Conservation (phyloP, 2,888 invertebrate genomes). For the Macaria notata region DNA sequence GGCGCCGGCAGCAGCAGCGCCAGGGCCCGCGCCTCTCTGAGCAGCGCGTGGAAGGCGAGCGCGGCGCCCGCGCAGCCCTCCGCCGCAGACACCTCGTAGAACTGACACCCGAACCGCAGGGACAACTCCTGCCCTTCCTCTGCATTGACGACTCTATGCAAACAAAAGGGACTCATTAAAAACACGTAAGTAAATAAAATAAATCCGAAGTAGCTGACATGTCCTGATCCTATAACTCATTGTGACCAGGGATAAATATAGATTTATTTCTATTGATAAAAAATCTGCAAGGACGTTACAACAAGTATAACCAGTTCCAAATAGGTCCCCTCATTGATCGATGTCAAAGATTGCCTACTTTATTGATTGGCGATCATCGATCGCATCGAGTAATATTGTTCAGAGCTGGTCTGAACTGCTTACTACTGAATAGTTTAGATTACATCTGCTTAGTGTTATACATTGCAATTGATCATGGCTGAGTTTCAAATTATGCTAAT, state of each 20-base stretch:
- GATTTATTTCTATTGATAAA: no score
- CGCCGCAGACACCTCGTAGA: conserved; percentile 92
- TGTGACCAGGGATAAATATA: no score
- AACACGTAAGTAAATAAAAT: no score
- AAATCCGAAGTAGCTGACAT: no score
- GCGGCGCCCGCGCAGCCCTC: conserved; percentile 92
- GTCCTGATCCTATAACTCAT: no score
- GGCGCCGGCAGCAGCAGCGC: conserved; percentile 87
- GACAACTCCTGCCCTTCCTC: conserved; percentile 91
- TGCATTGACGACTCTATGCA: conserved; percentile 86
- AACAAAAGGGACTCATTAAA: neutral
- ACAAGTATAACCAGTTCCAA: conserved; percentile 5
- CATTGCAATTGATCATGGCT: no score
- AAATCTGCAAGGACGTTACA: neutral
- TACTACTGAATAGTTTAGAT: no score
- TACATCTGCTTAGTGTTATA: no score
- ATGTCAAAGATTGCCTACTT: neutral
- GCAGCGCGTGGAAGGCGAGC: conserved; percentile 88
- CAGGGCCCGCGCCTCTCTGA: conserved; percentile 89
- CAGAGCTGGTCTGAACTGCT: no score
- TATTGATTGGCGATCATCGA: neutral
- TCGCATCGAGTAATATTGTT: no score
- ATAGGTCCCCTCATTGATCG: neutral
- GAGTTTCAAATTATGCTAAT: no score
- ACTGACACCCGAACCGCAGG: conserved; percentile 89